Base-by-base conservation (phyloP, 2,797 vertebrate genomes). In the Huso huso region DNA sequence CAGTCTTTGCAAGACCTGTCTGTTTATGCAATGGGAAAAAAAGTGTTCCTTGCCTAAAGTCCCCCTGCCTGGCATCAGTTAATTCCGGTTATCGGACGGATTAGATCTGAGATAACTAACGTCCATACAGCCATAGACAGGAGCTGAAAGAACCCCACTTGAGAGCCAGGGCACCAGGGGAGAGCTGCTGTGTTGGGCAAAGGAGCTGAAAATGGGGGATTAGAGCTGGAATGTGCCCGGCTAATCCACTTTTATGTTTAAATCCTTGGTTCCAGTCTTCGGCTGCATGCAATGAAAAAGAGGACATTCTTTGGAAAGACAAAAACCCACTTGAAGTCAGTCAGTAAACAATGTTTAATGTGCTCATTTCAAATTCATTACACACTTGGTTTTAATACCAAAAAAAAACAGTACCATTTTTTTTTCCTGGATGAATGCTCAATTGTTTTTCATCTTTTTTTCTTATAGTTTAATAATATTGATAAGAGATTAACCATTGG, bases 141-240 rank as follows among this genome's bases (percentile, higher is more conserved):
- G 48, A 23, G 67, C 66, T 65, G 65, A 70, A 75, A 72, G 73
- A 69, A 7, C 66, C 70, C 61, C 51, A 66, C 71, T 73, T 68
- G 68, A 37, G 55, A 70, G 71, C 73, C 79, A 48, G 53, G 11
- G 52, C 55, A 2, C n/a, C 11, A 13, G 69, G 80, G 77, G 75
- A 65, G 76, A 76, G 78, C 80, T 80, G 79, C 80, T 81, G 77
- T 77, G 69, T 71, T 68, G 70, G 75, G 68, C 68, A 64, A 37
- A 50, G 69, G 74, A 75, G 68, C 75, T 70, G 73, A 78, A 80
- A 81, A 81, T 75, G 71, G 71, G 69, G 71, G 86, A 86, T 84
- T 86, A 85, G 72, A 72, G 69, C 57, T 79, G 75, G 82, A 86
- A 86, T 86, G 85, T 81, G 80, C 75, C 75, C 67, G 64, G 70